Conservation (phyloP, 2,888 invertebrate genomes). For the Meta bourneti region DNA sequence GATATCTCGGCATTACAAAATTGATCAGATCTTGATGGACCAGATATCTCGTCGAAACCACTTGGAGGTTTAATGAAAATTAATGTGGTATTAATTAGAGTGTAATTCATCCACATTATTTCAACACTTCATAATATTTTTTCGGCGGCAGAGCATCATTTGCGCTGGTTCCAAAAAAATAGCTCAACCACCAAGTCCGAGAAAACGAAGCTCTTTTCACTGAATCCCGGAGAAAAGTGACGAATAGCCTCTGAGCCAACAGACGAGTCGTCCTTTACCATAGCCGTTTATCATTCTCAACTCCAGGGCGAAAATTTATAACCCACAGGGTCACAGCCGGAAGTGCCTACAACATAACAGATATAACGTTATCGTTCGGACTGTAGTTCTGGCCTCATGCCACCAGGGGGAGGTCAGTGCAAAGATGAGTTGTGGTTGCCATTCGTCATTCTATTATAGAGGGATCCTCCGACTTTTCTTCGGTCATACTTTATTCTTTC, state of each 20-base stretch:
- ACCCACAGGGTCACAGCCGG: slow-evolving; percentile 58
- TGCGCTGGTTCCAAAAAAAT: too few species aligned
- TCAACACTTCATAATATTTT: too few species aligned
- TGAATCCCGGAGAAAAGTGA: slow-evolving; percentile 1
- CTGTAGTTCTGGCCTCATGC: slow-evolving; percentile 57
- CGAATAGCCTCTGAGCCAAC: slow-evolving; percentile 41
- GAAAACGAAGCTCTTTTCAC: too few species aligned
- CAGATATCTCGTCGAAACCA: too few species aligned
- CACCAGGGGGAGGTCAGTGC: slow-evolving; percentile 63
- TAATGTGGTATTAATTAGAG: too few species aligned
- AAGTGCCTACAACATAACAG: slow-evolving; percentile 65
- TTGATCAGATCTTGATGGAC: too few species aligned
- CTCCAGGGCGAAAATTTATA: slow-evolving; percentile 62
- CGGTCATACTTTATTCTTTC: slow-evolving; percentile 34
- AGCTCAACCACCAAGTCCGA: too few species aligned
- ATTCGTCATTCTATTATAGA: slow-evolving; percentile 69
- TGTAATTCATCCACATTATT: too few species aligned
- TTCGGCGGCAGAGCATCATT: too few species aligned
- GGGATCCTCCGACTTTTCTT: slow-evolving; percentile 37
- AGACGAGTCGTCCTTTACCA: slow-evolving; percentile 45
- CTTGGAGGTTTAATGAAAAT: too few species aligned
- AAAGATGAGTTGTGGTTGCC: slow-evolving; percentile 65
- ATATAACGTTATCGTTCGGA: slow-evolving; percentile 54
- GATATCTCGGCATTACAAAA: too few species aligned
- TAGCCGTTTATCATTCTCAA: slow-evolving; percentile 57